These are phyloP conservation scores for Drosophila albomicans DNA, from an alignment of 1,140 invertebrate genomes.

Conservation along the genomic window DNA sequence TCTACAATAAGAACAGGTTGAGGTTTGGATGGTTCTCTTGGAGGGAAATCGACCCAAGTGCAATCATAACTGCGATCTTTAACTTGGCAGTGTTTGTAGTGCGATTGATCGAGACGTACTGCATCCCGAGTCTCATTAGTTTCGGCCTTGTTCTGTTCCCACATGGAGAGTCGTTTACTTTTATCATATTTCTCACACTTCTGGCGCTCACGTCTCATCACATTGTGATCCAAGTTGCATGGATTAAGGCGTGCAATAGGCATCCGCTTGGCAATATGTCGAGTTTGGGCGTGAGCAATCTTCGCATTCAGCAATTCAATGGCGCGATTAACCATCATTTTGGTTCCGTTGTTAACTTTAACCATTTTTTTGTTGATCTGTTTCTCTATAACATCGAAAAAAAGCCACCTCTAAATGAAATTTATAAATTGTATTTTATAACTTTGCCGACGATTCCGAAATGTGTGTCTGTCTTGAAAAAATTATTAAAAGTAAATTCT, in stretches of 20 bases:
- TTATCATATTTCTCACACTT: conserved; percentile 40
- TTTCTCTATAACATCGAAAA: not conserved
- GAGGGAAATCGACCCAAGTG: conserved; percentile 62
- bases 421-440: too few species aligned
- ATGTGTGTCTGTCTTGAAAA: conserved; percentile 22
- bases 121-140: not conserved
- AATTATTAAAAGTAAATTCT: not conserved
- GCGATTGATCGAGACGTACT: conserved; percentile 35
- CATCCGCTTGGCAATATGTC: conserved; percentile 37
- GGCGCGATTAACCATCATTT: conserved; percentile 50
- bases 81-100: conserved; percentile 33
- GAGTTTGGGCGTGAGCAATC: conserved; percentile 40
- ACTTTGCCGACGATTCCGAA: conserved; percentile 37
- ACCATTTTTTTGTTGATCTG: conserved; percentile 42
- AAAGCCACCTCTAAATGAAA: conserved; percentile 1
- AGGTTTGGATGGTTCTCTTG: conserved; percentile 1
- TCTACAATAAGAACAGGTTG: not conserved
- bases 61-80: conserved; percentile 42
- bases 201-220: conserved; percentile 32
- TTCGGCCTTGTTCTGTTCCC: conserved; percentile 42
- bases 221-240: not conserved
- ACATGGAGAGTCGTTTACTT: conserved; percentile 62
- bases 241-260: not conserved
- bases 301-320: conserved; percentile 46
- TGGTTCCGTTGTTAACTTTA: conserved; percentile 36